Conservation (phyloP, 35 echinoderm and acorn worm species). For the Stichopus chloronotus region DNA sequence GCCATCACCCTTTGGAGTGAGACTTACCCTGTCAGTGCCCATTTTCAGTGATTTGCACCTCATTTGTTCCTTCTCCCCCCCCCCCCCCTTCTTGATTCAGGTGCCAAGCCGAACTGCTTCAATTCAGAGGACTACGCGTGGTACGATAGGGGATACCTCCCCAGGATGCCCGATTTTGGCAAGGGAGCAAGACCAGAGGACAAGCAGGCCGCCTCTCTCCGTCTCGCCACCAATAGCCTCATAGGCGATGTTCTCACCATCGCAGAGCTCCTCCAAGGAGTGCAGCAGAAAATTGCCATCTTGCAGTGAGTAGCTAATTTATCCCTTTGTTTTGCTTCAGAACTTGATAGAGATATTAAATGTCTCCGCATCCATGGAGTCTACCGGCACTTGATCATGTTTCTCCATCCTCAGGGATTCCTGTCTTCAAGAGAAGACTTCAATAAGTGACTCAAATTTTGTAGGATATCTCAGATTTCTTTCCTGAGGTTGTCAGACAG, state of each 20-base stretch:
- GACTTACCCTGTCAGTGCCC: no score
- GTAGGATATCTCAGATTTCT: no score
- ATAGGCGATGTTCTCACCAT: slow-evolving; percentile 19
- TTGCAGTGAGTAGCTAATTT: slow-evolving; percentile 26
- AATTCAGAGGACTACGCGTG: slow-evolving; percentile 30
- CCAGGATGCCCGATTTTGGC: slow-evolving; percentile 11
- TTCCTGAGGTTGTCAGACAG: no score
- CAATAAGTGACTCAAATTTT: no score
- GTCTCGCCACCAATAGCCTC: slow-evolving; percentile 39
- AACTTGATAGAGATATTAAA: no score
- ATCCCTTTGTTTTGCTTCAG: neutral
- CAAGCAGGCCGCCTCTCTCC: neutral
- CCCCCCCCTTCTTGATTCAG: neutral
- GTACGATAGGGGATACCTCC: slow-evolving; percentile 25
- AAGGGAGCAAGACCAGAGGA: neutral
- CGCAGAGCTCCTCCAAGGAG: slow-evolving; percentile 21
- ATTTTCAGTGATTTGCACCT: neutral
- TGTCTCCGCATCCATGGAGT: no score
- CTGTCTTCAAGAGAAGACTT: no score
- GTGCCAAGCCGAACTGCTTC: slow-evolving; percentile 5
- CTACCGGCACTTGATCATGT: no score
- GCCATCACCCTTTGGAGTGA: no score
- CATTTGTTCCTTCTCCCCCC: neutral
- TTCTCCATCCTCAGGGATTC: no score
- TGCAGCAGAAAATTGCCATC: slow-evolving; percentile 51